phyloP scores from a whole-genome alignment of 2,797 vertebrate species.

The Acanthiza pusilla region DNA sequence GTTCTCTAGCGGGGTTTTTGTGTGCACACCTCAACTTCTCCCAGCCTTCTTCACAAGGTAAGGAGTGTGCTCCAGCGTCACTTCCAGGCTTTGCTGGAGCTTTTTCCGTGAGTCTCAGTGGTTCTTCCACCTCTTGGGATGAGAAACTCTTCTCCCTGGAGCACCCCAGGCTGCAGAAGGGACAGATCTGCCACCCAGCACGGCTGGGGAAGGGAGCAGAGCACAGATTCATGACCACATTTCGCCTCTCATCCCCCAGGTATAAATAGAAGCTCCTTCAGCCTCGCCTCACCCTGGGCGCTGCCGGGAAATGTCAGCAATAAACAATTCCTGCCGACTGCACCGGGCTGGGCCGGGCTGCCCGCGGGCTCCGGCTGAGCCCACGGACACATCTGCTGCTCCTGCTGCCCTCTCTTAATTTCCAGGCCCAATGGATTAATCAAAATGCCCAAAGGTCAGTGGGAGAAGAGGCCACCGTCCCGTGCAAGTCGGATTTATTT shows the following conservation, averaged over 20 bases:
- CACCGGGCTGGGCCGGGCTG: background rate
- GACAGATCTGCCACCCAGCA: background rate
- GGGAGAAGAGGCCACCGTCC: background rate
- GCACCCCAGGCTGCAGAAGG: background rate
- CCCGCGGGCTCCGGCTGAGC: background rate
- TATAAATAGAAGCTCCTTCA: constrained; percentile 45
- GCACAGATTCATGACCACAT: background rate
- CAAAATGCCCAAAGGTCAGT: background rate
- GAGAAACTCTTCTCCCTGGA: background rate
- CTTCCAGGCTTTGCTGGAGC: background rate
- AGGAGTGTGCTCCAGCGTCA: rapidly evolving
- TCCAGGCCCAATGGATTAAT: background rate
- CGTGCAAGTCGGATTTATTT: background rate
- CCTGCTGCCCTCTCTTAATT: background rate
- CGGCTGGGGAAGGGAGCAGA: background rate
- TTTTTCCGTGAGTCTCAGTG: rapidly evolving
- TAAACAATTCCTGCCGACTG: background rate
- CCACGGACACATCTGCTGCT: background rate
- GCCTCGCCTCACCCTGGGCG: background rate
- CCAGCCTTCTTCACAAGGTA: background rate
- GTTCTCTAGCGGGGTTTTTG: background rate
- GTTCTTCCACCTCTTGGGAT: background rate
- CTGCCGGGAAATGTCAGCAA: constrained; percentile 19
- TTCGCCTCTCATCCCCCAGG: constrained; percentile 26
- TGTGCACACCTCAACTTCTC: background rate